Percentiles rank a stretch among this genome's conserved stretches.
phyloP scores from a whole-genome alignment of 2,888 invertebrate species.

The Drosophila dives region DNA sequence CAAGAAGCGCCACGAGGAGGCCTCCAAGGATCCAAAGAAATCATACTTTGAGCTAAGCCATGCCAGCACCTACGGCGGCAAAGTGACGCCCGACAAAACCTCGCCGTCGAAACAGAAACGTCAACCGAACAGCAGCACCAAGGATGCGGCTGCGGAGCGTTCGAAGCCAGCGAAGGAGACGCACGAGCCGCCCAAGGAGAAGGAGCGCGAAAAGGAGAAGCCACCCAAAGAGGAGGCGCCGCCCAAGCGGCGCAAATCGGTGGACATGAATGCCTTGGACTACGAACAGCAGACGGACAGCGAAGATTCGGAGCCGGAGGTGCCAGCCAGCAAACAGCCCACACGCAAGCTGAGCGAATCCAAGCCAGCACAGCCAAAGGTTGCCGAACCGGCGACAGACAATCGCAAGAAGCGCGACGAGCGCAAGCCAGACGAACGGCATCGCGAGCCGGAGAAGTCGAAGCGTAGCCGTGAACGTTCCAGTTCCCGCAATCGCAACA shows the following conservation, averaged over 20 bases:
- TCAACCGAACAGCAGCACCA: conserved; percentile 78
- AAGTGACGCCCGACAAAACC: conserved; percentile 82
- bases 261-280: conserved; percentile 91
- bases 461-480: conserved; percentile 60
- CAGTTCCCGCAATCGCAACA: conserved; percentile 56
- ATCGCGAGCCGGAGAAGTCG: conserved; percentile 35
- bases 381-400: conserved; percentile 12
- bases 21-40: conserved; percentile 85
- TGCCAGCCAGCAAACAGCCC: conserved; percentile 61
- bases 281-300: conserved; percentile 87
- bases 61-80: conserved; percentile 84
- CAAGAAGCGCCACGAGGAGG: conserved; percentile 86
- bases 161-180: conserved; percentile 44
- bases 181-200: conserved; percentile 24
- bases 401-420: conserved; percentile 49
- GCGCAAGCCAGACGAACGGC: conserved; percentile 51
- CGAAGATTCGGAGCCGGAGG: conserved; percentile 86
- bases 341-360: conserved; percentile 35
- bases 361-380: conserved; percentile 16
- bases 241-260: conserved; percentile 81
- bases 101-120: conserved; percentile 54
- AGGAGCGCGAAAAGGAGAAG: conserved; percentile 59
- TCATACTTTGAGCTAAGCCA: conserved; percentile 85
- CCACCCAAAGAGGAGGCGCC: conserved; percentile 54
- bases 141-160: conserved; percentile 33